phyloP scores from a whole-genome alignment of 2,888 invertebrate genomes.

The Metallyticus violacea region DNA sequence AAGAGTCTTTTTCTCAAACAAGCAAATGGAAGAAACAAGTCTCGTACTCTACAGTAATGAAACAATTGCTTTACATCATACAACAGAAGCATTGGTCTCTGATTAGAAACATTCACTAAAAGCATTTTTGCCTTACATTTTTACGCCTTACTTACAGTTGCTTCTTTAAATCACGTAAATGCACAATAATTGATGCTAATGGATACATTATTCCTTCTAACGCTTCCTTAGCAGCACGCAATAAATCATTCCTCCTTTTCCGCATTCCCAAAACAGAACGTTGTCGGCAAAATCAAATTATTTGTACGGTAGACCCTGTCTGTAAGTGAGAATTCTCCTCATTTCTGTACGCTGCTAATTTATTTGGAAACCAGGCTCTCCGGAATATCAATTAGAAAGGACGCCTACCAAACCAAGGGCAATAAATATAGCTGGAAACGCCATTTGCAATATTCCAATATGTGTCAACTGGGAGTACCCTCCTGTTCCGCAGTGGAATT shows the following conservation, averaged over 20 bases:
- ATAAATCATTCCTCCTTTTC: background rate
- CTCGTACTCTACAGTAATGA: too few relatives aligned
- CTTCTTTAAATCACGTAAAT: too few relatives aligned
- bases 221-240: background rate
- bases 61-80: too few relatives aligned
- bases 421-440: background rate
- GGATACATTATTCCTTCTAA: background rate
- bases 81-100: too few relatives aligned
- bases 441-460: background rate
- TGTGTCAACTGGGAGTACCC: conserved; percentile 1
- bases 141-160: too few relatives aligned
- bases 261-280: background rate
- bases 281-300: background rate
- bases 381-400: background rate
- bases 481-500: background rate
- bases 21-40: too few relatives aligned
- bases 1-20: too few relatives aligned
- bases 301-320: background rate
- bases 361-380: background rate
- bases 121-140: too few relatives aligned
- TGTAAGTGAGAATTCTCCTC: background rate
- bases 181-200: too few relatives aligned
- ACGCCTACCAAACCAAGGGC: background rate
- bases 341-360: background rate
- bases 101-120: too few relatives aligned